Conservation (phyloP, 2,113 vertebrate genomes). For the Pandion haliaetus region DNA sequence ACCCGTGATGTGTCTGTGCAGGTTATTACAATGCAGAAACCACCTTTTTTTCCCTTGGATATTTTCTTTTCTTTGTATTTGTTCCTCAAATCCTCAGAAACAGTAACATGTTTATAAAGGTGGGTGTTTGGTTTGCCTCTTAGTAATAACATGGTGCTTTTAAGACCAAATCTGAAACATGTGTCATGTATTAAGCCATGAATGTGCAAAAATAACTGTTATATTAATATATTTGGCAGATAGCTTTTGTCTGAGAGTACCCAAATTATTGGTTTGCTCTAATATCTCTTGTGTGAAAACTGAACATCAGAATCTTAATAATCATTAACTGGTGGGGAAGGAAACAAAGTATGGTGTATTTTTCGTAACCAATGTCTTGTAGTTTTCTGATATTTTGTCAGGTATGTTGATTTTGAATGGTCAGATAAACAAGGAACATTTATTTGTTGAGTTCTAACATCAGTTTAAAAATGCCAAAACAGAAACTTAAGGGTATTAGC, state of each 20-base stretch:
- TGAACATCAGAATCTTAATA: conserved; percentile 10
- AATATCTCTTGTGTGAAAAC: background rate
- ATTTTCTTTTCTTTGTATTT: background rate
- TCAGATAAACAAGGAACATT: background rate
- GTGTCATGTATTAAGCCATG: conserved; percentile 34
- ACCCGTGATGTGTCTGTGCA: background rate
- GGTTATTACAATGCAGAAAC: conserved; percentile 18
- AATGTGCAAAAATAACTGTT: conserved; percentile 19
- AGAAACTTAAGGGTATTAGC: background rate
- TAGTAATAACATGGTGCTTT: background rate
- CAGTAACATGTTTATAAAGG: background rate
- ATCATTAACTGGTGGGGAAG: background rate
- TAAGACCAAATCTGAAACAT: conserved; percentile 31
- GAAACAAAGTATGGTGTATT: background rate
- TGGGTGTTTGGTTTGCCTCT: conserved; percentile 31
- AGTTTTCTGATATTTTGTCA: background rate
- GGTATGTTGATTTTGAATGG: background rate
- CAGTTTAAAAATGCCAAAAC: background rate
- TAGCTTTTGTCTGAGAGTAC: conserved; percentile 12
- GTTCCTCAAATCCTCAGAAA: background rate
- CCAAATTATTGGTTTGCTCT: conserved; percentile 58
- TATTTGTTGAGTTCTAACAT: background rate
- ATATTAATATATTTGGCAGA: conserved; percentile 29
- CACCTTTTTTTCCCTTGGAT: background rate
- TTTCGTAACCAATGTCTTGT: background rate